Conservation (phyloP, 2,888 invertebrate species). For the Andrena haemorrhoa region DNA sequence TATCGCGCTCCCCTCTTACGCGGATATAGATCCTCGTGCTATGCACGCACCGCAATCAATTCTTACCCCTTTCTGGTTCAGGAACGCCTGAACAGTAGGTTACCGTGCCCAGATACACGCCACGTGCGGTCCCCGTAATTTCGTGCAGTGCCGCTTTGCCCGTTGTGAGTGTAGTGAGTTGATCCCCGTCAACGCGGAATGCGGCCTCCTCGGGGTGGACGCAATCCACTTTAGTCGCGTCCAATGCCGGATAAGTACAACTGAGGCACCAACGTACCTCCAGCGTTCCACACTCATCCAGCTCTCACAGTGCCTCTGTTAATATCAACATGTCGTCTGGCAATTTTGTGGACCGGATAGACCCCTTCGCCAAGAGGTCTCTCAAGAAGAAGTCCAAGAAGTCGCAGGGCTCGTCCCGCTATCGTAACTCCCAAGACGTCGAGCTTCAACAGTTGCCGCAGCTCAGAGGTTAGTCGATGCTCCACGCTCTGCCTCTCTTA, state of each 20-base stretch:
- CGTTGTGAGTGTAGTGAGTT: slow-evolving; percentile 68
- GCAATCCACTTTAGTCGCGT: slow-evolving; percentile 67
- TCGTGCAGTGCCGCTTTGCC: slow-evolving; percentile 60
- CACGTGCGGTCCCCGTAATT: slow-evolving; percentile 55
- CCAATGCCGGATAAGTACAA: slow-evolving; percentile 58
- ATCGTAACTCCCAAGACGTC: slow-evolving; percentile 98
- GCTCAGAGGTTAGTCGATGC: slow-evolving; percentile 93
- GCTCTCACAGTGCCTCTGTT: slow-evolving; percentile 76
- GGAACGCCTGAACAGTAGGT: slow-evolving; percentile 68
- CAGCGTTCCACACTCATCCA: slow-evolving; percentile 62
- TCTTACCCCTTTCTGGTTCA: slow-evolving; percentile 53
- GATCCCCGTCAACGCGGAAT: slow-evolving; percentile 65
- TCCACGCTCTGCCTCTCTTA: not conserved
- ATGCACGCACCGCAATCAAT: slow-evolving; percentile 57
- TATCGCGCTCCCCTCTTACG: slow-evolving; percentile 35
- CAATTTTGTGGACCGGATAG: slow-evolving; percentile 99
- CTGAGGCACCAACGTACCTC: slow-evolving; percentile 63
- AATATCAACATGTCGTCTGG: slow-evolving; percentile 87
- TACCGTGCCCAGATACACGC: slow-evolving; percentile 60
- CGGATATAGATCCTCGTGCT: slow-evolving; percentile 59
- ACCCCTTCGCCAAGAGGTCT: slow-evolving; percentile 99
- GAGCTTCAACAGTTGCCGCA: slow-evolving; percentile 98
- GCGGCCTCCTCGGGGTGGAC: slow-evolving; percentile 67
- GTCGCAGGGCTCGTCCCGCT: slow-evolving; percentile 99
- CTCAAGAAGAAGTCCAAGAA: slow-evolving; percentile 99